Conservation (phyloP, 2,113 vertebrate species). For the Ptyas mucosa region DNA sequence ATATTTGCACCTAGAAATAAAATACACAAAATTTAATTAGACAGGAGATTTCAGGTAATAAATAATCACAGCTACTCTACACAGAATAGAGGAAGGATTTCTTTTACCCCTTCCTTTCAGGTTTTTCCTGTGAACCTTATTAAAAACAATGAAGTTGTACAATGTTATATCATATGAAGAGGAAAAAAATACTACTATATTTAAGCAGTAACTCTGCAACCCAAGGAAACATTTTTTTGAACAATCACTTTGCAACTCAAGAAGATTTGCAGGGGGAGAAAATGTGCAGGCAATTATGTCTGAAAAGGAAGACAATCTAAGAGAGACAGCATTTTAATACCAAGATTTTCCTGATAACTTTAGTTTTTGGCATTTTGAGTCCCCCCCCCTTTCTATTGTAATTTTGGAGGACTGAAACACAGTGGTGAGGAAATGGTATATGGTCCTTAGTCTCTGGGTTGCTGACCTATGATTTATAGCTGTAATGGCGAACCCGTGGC, state of each 20-base stretch:
- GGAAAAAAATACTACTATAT: neutral
- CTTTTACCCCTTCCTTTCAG: constrained; percentile 26
- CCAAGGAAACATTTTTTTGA: neutral
- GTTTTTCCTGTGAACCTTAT: constrained; percentile 26
- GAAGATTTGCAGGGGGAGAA: neutral
- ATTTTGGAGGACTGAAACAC: neutral
- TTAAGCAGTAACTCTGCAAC: neutral
- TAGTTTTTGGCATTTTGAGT: neutral
- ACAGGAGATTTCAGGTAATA: constrained; percentile 26
- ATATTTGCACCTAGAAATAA: constrained; percentile 58
- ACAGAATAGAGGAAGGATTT: neutral
- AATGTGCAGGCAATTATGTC: neutral
- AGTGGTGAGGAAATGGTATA: neutral
- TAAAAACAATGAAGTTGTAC: constrained; percentile 17
- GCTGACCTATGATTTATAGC: neutral
- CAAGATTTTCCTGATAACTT: neutral
- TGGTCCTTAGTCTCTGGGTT: neutral
- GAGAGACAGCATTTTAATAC: neutral
- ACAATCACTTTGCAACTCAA: neutral
- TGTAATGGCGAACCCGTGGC: too few species aligned
- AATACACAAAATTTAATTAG: constrained; percentile 44
- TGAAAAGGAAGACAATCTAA: neutral
- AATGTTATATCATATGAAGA: neutral
- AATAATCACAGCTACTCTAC: constrained; percentile 7
- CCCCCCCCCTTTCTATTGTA: neutral